These are phyloP conservation scores for Plagodis pulveraria DNA, from an alignment of 2,888 invertebrate species.

Conservation along the genomic window DNA sequence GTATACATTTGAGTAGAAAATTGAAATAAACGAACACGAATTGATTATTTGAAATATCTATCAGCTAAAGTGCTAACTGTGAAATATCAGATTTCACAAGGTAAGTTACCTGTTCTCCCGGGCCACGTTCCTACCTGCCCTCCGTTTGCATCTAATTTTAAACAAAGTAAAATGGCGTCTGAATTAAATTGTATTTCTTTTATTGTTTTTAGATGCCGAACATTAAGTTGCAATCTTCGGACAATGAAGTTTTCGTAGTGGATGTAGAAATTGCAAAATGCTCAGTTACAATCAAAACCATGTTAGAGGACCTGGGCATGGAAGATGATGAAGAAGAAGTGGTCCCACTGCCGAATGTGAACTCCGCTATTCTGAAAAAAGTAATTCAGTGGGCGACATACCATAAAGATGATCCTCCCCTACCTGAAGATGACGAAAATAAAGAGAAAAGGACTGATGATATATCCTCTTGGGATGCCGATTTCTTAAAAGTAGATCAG, in stretches of 20 bases:
- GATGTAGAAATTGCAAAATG: constrained; percentile 99
- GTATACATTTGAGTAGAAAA: no score
- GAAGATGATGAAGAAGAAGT: constrained; percentile 97
- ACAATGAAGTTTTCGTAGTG: constrained; percentile 97
- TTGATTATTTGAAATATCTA: neutral
- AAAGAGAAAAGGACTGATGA: constrained; percentile 99
- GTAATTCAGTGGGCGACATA: constrained; percentile 97
- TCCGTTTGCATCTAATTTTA: neutral
- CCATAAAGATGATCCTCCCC: constrained; percentile 97
- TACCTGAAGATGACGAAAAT: constrained; percentile 98
- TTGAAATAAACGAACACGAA: no score
- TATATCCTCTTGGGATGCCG: constrained; percentile 99
- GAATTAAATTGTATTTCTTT: constrained; percentile 39
- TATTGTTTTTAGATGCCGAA: constrained; percentile 91
- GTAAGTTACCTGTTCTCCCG: neutral
- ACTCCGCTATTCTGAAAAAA: constrained; percentile 97
- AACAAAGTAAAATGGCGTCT: constrained; percentile 13
- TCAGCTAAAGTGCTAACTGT: neutral
- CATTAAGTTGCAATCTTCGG: constrained; percentile 97
- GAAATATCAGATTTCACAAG: neutral
- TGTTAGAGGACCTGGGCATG: constrained; percentile 97
- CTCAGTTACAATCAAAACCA: constrained; percentile 98
- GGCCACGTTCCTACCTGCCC: neutral
- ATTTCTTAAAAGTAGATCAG: constrained; percentile 99
- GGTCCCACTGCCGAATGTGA: constrained; percentile 98